Evolutionary conservation across 2,888 invertebrate genomes (phyloP), one percentile per base, ranked within the genome.

Genomic region (Hydrotaea cyrtoneurina): DNA sequence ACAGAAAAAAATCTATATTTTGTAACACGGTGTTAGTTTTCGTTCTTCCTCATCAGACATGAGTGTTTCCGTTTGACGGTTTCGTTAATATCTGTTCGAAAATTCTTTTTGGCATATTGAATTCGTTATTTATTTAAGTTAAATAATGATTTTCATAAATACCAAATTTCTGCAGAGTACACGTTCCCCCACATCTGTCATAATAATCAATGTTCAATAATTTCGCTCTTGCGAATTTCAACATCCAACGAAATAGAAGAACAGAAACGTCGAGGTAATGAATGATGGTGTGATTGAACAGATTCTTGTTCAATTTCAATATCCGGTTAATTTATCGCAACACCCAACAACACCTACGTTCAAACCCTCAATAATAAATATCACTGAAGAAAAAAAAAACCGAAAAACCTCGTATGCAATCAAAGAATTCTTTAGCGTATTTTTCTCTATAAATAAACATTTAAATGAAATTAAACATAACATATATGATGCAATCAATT

Each of bases 321-420:
- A 71, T 84, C 78, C 80, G 83, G 59, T 78, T 46, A n/a, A 69
- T 77, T 76, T 53, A 75, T 50, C 31, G 39, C 1, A 13, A 39
- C 3, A 76, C 10, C 23, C 46, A 55, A 59, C 26, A 75, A 78
- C 80, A 78, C 80, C 80, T 75, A 78, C 80, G 39, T 39, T 3
- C 39, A 10, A 11, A 74, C 36, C n/a, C 26, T 21, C 39, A 39
- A 39, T 31, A 31, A 31, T 31, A 31, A 31, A 31, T 21, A 55
- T 7, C 2, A 11, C 8, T n/a, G n/a, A 19, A 55, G 55, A 55
- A 21, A 31, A 31, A 31, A 4, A 31, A 31, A 31, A 31, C 7
- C 50, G 31, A 17, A 19, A 19, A n/a, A 39, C 2, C 39, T 19
- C 23, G 23, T 19, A 43, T 66, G 66, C 66, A 66, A 59, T 26